Evolutionary conservation across 2,113 vertebrate species (phyloP).

Genomic region (Heliornis fulica): DNA sequence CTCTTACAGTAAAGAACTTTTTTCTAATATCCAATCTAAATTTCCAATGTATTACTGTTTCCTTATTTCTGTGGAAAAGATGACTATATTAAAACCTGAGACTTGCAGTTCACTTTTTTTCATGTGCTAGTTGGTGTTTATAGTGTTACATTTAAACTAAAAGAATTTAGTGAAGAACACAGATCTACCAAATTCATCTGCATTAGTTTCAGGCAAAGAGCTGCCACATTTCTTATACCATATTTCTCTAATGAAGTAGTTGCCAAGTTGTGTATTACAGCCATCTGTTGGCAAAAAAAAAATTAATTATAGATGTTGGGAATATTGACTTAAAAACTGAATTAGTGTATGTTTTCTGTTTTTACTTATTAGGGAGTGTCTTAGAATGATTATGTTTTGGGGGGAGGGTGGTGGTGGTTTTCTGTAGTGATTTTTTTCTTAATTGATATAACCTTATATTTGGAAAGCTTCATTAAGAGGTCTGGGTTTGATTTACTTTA

Average conservation of each 20-base stretch:
- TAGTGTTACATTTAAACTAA: background rate
- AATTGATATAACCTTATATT: background rate
- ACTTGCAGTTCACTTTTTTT: background rate
- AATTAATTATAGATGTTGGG: no score
- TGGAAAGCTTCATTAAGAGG: background rate
- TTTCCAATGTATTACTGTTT: background rate
- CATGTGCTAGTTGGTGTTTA: background rate
- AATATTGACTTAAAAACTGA: background rate
- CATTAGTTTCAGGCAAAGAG: background rate
- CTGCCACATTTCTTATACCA: background rate
- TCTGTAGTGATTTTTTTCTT: background rate
- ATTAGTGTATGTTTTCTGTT: background rate
- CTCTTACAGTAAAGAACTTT: no score
- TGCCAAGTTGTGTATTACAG: background rate
- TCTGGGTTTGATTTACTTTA: background rate
- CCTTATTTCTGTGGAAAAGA: background rate
- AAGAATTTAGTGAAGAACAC: background rate
- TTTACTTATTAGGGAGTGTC: background rate
- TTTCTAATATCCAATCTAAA: no score
- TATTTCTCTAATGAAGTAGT: background rate
- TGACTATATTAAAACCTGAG: background rate
- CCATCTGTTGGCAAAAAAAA: background rate
- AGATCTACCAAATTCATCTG: background rate
- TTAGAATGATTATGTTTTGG: background rate
- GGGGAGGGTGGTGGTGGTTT: no score